phyloP scores from a whole-genome alignment of 2,113 vertebrate genomes.

The Perca flavescens region DNA sequence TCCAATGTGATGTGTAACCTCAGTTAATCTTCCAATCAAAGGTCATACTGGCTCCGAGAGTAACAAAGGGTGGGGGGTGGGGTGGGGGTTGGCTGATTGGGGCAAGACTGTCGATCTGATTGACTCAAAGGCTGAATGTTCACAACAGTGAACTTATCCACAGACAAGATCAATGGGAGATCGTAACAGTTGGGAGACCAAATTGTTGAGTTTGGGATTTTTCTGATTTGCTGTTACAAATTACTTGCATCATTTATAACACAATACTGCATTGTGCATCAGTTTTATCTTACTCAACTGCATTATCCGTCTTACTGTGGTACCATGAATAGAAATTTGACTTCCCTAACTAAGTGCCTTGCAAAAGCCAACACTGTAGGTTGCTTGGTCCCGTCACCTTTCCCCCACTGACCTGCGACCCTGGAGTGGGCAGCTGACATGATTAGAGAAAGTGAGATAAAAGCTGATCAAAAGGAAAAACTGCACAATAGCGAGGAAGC shows the following conservation, averaged over 20 bases:
- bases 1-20: constrained; percentile 25
- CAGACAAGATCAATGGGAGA: background rate
- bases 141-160: constrained; percentile 14
- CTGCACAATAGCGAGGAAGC: background rate
- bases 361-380: background rate
- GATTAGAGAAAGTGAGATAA: constrained; percentile 33
- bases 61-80: too few relatives aligned
- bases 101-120: constrained; percentile 1
- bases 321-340: background rate
- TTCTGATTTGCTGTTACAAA: background rate
- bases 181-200: background rate
- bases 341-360: background rate
- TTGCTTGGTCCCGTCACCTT: constrained; percentile 38
- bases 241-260: background rate
- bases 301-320: background rate
- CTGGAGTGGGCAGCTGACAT: constrained; percentile 36
- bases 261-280: background rate
- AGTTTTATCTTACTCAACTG: too few relatives aligned
- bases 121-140: constrained; percentile 12
- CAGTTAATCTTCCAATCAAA: constrained; percentile 52
- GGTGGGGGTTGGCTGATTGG: constrained; percentile 28
- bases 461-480: constrained; percentile 20
- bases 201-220: background rate
- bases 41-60: constrained; percentile 32
- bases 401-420: constrained; percentile 55